These are phyloP conservation scores for Argyrosomus japonicus DNA, from an alignment of 2,113 vertebrate genomes.

Conservation along the genomic window DNA sequence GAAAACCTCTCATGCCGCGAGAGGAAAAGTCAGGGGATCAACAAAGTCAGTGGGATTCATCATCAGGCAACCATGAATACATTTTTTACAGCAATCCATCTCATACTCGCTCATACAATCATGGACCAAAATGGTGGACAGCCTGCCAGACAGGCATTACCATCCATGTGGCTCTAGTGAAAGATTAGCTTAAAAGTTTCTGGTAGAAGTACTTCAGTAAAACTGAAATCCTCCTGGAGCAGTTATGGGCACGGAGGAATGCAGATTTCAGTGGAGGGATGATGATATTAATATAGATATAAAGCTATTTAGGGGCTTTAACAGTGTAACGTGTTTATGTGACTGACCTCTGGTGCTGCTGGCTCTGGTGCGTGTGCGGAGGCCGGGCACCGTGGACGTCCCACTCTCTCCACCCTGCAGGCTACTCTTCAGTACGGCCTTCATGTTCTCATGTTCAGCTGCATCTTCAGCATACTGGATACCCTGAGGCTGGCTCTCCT, in stretches of 20 bases:
- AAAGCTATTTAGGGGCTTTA: background rate
- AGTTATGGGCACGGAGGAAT: background rate
- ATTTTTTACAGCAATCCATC: background rate
- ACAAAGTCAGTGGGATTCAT: background rate
- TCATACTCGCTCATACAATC: too few species aligned
- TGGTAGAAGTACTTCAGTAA: background rate
- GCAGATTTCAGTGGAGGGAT: background rate
- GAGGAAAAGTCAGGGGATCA: background rate
- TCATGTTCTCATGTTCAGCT: conserved; percentile 97
- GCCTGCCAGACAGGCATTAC: too few species aligned
- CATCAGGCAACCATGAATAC: background rate
- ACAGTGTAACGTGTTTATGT: background rate
- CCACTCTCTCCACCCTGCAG: conserved; percentile 78
- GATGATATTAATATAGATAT: background rate
- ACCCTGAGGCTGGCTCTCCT: conserved; percentile 85
- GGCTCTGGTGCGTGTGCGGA: conserved; percentile 89
- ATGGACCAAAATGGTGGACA: too few species aligned
- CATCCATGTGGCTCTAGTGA: too few species aligned
- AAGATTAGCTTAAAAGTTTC: background rate
- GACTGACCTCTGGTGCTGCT: conserved; percentile 84
- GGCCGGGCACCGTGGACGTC: conserved; percentile 81
- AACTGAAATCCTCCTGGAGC: background rate
- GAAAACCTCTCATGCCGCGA: background rate
- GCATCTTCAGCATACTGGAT: conserved; percentile 89
- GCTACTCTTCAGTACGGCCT: conserved; percentile 90